Evolutionary conservation across 37 sponge, comb jelly and placozoan genomes (phyloP), one percentile per base, ranked within the genome.

Genomic region (Lycopodina hypogea): DNA sequence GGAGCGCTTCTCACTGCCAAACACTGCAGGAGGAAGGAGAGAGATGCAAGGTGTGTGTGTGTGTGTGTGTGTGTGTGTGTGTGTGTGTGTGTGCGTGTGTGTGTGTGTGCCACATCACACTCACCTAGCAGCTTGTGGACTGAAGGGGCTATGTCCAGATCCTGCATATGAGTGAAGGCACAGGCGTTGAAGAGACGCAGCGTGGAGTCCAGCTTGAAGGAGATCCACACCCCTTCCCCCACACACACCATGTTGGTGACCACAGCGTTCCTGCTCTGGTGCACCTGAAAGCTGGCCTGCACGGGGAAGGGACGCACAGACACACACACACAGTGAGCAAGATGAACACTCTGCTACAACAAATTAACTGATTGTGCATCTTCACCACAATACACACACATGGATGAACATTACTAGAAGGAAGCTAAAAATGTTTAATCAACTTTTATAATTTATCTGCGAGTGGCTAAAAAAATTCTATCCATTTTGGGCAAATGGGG

Each of bases 181-280:
- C 84, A 70, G 12, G 90, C 83, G 64, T 92, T 82, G 82, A 86
- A 95, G 53, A 95, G 78, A 8, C 92, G 75, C 15, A 95, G 73
- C 24, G 84, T 91, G 59, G 90, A 84, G 77, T 92, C 92, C 26
- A 76, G 67, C 62, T 84, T 85, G 59, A 95, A 84, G 50, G 87
- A 72, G 3, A 95, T 75, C 96, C 96, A 95, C 40, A 95, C 96
- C 29, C 96, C 96, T 45, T 95, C 90, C 17, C 96, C 93, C 41
- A 87, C 81, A 4, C 73, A 22, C 15, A 89, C 63, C 74, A 95
- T 81, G 36, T 76, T 72, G n/a, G 56, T 73, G 3, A 95, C 89
- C 42, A 83, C 85, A 36, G 88, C 84, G 3, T 41, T 63, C 63
- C 80, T 86, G 21, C 63, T 35, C 3, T 86, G 71, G 67, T 95